phyloP scores from a whole-genome alignment of 2,113 vertebrate species.

The Anolis sagrei region DNA sequence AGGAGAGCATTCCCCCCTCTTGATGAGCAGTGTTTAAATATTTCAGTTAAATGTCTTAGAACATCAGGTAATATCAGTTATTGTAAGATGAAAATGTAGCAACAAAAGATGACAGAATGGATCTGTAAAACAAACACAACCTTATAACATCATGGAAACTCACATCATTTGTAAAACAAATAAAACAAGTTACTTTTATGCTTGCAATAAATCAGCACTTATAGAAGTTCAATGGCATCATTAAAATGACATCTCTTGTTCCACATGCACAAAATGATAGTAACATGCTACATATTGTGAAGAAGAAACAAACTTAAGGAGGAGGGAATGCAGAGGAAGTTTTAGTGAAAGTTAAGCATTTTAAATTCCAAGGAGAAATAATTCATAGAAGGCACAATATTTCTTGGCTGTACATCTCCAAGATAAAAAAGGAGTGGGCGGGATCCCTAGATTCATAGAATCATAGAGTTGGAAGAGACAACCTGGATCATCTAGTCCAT shows the following conservation, averaged over 20 bases:
- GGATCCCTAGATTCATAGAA: too few species aligned
- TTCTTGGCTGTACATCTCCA: neutral
- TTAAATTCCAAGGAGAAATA: neutral
- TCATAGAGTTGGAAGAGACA: too few species aligned
- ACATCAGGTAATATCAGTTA: constrained; percentile 7
- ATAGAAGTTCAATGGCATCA: neutral
- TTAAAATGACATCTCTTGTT: constrained; percentile 12
- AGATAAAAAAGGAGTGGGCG: too few species aligned
- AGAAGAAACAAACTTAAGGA: neutral
- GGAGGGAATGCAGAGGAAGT: neutral
- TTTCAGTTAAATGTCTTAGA: constrained; percentile 35
- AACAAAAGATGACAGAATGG: neutral
- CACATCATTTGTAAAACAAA: constrained; percentile 34
- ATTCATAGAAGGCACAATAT: neutral
- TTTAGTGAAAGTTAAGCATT: neutral
- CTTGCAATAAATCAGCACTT: constrained; percentile 8
- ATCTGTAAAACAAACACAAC: constrained; percentile 29
- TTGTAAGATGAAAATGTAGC: neutral
- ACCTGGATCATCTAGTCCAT: too few species aligned
- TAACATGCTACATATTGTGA: neutral
- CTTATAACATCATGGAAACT: constrained; percentile 11
- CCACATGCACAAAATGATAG: neutral
- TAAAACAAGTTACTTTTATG: neutral
- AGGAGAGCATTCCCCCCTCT: neutral
- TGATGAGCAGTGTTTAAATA: constrained; percentile 30